phyloP scores from a whole-genome alignment of 1,140 invertebrate genomes.

The Oreohelix idahoensis region DNA sequence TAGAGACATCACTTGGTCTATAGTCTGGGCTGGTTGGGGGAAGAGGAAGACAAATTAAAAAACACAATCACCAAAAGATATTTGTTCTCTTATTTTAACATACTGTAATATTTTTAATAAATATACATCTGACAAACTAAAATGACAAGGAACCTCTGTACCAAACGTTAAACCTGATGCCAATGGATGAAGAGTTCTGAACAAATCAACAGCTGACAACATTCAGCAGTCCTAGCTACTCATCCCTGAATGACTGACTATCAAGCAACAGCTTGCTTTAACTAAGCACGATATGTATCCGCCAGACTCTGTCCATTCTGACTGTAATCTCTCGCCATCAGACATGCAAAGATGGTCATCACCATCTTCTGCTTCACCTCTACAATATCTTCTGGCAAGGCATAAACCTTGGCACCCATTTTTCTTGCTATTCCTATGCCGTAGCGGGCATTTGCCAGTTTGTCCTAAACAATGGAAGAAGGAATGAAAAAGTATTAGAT shows the following conservation, averaged over 20 bases:
- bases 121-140: too few relatives aligned
- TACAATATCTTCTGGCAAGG: slow-evolving; percentile 98
- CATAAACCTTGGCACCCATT: slow-evolving; percentile 96
- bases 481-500: not conserved
- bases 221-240: not conserved
- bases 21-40: too few relatives aligned
- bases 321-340: slow-evolving; percentile 90
- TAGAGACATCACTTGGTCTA: too few relatives aligned
- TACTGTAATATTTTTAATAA: too few relatives aligned
- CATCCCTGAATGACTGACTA: not conserved
- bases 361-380: slow-evolving; percentile 99
- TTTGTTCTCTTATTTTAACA: too few relatives aligned
- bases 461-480: slow-evolving; percentile 80
- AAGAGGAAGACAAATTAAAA: too few relatives aligned
- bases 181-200: not conserved
- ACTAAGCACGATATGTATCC: slow-evolving; percentile 1
- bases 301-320: slow-evolving; percentile 36
- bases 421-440: slow-evolving; percentile 98
- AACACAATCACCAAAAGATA: too few relatives aligned
- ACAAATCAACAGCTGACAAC: not conserved
- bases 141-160: not conserved
- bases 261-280: not conserved
- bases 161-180: not conserved
- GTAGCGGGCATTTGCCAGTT: slow-evolving; percentile 97
- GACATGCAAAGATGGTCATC: slow-evolving; percentile 98